Base-by-base conservation (phyloP, 2,797 vertebrate species). In the Xerus rutilus region DNA sequence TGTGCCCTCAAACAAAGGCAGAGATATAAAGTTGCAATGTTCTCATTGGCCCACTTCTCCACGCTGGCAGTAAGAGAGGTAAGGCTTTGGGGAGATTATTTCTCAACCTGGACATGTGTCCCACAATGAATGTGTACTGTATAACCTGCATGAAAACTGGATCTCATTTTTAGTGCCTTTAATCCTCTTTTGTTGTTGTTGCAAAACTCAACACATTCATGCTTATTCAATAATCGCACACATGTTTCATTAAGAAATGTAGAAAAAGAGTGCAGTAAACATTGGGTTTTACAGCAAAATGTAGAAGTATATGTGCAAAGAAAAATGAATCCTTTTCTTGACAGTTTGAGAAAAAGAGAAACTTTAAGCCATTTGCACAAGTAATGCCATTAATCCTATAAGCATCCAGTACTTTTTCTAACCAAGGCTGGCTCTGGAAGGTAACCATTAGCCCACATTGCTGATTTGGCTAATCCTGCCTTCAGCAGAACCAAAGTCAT, bases 211-310 rank as follows among this genome's bases (percentile, higher is more conserved):
- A 97, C 97, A 96, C 95, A 97, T 97, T 97, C 97, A 97, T 97
- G 97, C 97, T 98, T 97, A 98, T 97, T 97, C 97, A 98, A 97
- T 97, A 97, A 97, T 97, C 97, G 97, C 97, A 97, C 97, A 97
- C 97, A 98, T 97, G 97, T 98, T 97, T 96, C 96, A 97, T 98
- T 97, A 97, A 97, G 96, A 97, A 97, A 98, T 96, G 92, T 90
- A 97, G 94, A 49, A 94, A 97, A 97, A 97, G 39, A 94, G 90
- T 97, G 96, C 96, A 97, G 97, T 97, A 98, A 98, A 97, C 97
- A 98, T 98, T 97, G 97, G 96, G 96, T 97, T 97, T 98, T 96
- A 94, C 97, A 93, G 96, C 87, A 95, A 98, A 97, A 91, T 91
- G 96, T 96, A 93, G 93, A 89, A 82, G 83, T 97, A 18, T 93